Base-by-base conservation (phyloP, 2,797 vertebrate genomes). In the Syngnathus acus region DNA sequence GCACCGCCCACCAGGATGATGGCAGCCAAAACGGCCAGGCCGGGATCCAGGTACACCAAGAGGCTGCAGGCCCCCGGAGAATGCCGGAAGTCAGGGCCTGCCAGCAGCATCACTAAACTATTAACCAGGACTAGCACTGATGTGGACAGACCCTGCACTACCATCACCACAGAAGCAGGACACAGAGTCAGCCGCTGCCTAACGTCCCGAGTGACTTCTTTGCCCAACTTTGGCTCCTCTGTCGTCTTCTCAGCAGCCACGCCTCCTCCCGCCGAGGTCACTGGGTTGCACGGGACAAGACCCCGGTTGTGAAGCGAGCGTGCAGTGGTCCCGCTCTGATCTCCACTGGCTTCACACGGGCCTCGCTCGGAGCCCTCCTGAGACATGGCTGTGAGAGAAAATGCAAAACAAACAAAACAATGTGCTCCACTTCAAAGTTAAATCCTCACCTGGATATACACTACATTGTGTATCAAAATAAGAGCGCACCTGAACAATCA, bases 21-120 rank as follows among this genome's bases (percentile, higher is more conserved):
- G 42, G 89, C 78, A 26, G 84, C 86, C 65, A 88, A 69, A 39
- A 83, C 8, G 14, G 90, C 89, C 17, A 92, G 69, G 37, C 42
- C 68, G 0, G 88, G 85, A 64, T 93, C 91, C 83, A 92, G 70
- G 66, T 91, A 91, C 10, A 86, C 39, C 45, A 86, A 70, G 16
- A 76, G 21, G 23, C 50, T 54, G 59, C 86, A 88, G 50, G 63
- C 14, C 51, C 50, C 72, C 21, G 78, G 71, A 57, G 66, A 32
- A 64, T 75, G 74, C 23, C 65, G 71, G 64, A 73, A 77, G 48
- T 73, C 65, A 0, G 82, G 78, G n/a, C 11, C 0, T 2, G 80
- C 17, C 59, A 87, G 72, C 60, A 89, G 78, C 51, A 79, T 66
- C 60, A 79, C 72, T 68, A 91, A 64, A 62, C 84, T 83, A 48